These are phyloP conservation scores for Anastrepha obliqua DNA, from an alignment of 1,140 invertebrate species.

Conservation along the genomic window DNA sequence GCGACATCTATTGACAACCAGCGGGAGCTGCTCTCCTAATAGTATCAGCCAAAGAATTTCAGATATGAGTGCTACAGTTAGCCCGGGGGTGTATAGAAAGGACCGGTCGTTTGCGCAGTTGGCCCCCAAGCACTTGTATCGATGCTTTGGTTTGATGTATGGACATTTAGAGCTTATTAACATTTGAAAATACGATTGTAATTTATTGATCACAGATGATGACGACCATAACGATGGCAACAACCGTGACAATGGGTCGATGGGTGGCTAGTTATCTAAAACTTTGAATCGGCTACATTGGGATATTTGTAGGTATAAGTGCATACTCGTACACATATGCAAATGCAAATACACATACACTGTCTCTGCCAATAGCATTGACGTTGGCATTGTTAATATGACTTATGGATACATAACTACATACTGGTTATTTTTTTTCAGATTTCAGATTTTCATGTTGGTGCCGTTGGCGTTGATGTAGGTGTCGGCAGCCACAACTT, in stretches of 20 bases:
- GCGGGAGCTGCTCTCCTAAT: too few species aligned
- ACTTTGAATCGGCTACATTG: neutral
- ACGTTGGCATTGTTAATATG: conserved; percentile 21
- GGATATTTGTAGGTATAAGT: neutral
- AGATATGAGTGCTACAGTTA: neutral
- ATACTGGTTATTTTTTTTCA: too few species aligned
- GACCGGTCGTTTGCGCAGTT: conserved; percentile 43
- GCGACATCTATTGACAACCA: too few species aligned
- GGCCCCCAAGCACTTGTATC: neutral
- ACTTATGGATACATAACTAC: too few species aligned
- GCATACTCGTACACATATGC: neutral
- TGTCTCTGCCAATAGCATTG: neutral
- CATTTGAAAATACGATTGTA: conserved; percentile 48
- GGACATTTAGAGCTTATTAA: conserved; percentile 46
- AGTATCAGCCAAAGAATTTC: neutral
- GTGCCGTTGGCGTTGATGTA: neutral
- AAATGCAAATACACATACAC: neutral
- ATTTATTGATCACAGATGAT: conserved; percentile 46
- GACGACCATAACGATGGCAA: conserved; percentile 43
- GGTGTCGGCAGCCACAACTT: neutral
- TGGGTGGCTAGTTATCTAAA: neutral
- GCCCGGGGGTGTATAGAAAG: too few species aligned
- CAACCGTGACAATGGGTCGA: neutral
- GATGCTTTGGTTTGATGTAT: conserved; percentile 15
- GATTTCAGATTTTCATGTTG: neutral